phyloP scores from a whole-genome alignment of 2,888 invertebrate species.

The Elysia crispata region DNA sequence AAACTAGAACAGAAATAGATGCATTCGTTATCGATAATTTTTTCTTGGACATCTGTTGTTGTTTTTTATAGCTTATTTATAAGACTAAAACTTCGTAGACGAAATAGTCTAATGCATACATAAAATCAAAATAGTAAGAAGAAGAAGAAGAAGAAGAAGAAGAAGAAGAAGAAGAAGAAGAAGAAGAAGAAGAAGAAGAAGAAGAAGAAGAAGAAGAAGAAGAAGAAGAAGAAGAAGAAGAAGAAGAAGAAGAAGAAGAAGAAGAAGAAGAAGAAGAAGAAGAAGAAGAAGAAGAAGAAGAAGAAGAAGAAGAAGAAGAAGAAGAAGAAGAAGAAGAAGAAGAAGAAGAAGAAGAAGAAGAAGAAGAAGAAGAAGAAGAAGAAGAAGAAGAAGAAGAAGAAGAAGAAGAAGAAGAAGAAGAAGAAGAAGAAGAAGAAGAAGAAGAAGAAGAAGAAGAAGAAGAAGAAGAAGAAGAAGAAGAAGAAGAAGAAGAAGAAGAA shows the following conservation, averaged over 20 bases:
- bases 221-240: neutral
- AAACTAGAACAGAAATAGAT: neutral
- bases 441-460: conserved; percentile 32
- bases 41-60: neutral
- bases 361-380: conserved; percentile 25
- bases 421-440: neutral
- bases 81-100: too few relatives aligned
- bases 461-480: conserved; percentile 34
- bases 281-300: conserved; percentile 33
- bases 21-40: neutral
- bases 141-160: conserved; percentile 37
- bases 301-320: conserved; percentile 29
- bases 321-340: conserved; percentile 30
- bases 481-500: conserved; percentile 37
- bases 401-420: conserved; percentile 17
- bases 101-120: neutral
- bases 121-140: conserved; percentile 21
- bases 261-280: conserved; percentile 34
- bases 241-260: neutral
- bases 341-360: conserved; percentile 15
- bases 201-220: too few relatives aligned
- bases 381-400: conserved; percentile 22
- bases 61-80: too few relatives aligned
- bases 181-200: conserved; percentile 9
- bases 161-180: conserved; percentile 29